A percentile compares a stretch with the other conserved stretches of the same genome.
Conservation (phyloP, 2,113 vertebrate species). For the Lampris incognitus region DNA sequence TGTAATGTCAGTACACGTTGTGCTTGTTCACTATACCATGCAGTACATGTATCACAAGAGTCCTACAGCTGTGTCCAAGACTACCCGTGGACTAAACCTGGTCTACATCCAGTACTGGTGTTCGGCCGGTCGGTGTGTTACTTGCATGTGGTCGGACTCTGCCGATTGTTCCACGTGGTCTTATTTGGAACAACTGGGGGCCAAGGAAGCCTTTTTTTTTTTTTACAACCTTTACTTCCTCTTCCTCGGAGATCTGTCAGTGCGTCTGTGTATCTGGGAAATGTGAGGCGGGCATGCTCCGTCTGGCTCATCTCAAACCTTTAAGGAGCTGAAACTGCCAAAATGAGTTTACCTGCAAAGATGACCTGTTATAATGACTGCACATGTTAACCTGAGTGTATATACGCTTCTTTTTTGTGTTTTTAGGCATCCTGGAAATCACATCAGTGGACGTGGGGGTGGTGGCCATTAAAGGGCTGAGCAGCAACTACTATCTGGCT, state of each 20-base stretch:
- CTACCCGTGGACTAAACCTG: background rate
- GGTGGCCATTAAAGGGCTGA: conserved; percentile 94
- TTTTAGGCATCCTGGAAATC: conserved; percentile 93
- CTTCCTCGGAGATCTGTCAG: background rate
- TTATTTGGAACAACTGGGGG: conserved; percentile 7
- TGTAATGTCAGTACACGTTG: background rate
- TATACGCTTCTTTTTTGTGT: conserved; percentile 48
- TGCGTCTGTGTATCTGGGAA: background rate
- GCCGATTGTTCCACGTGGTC: background rate
- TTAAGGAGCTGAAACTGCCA: background rate
- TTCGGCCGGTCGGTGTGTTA: background rate
- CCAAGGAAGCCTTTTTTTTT: background rate
- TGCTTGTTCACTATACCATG: background rate
- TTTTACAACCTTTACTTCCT: conserved; percentile 2
- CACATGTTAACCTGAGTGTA: conserved; percentile 6
- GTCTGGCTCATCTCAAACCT: background rate
- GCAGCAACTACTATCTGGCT: conserved; percentile 96
- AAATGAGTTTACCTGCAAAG: background rate
- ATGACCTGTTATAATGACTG: background rate
- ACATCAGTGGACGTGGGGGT: conserved; percentile 96
- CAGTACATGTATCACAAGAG: background rate
- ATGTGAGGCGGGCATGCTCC: background rate
- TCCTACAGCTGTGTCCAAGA: background rate
- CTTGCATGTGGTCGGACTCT: background rate
- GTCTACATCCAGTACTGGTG: background rate